Base-by-base conservation (phyloP, 2,888 invertebrate genomes). In the Eupithecia centaureata region DNA sequence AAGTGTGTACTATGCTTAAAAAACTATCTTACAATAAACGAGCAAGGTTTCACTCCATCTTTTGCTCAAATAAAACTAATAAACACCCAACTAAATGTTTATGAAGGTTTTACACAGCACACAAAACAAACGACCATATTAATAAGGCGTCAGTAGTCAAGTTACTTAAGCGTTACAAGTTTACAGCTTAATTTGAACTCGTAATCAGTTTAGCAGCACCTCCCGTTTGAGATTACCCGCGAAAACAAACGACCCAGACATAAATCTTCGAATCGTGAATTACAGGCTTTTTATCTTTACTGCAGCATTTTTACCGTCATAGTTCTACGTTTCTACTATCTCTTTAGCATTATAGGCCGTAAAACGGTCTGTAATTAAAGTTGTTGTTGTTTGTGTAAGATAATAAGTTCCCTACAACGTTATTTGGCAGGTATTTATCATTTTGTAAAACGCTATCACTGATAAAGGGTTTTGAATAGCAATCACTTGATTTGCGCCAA, bases 141-240 rank as follows among this genome's bases (percentile, higher is more conserved):
- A 89, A 89, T 87, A 87, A 83, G 82, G 79, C 83, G 68, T 73
- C 72, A 72, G 71, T 71, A 68, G 71, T 67, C 65, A 61, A 75
- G 88, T 90, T 90, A 90, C 89, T 90, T 87, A 85, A 84, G 84
- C 84, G 86, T 85, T 86, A 84, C 83, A 84, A 89, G 87, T 91
- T 91, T 90, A 92, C 90, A 90, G 87, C 90, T 92, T 91, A 90
- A 92, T 92, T 92, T 90, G 84, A 83, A 87, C 86, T 89, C 88
- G 90, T 91, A 91, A 91, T 91, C 91, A 91, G 90, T 90, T 89
- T 86, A 87, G 84, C 78, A 77, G 76, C 70, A 51, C 65, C 67
- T 58, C 75, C 67, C 67, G 4, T 56, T n/a, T 59, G 52, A 88
- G 88, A 89, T 90, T 88, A 86, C 86, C 86, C 78, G 82, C 82